These are phyloP conservation scores for Harpalus rufipes DNA, from an alignment of 2,888 invertebrate species.

Conservation along the genomic window DNA sequence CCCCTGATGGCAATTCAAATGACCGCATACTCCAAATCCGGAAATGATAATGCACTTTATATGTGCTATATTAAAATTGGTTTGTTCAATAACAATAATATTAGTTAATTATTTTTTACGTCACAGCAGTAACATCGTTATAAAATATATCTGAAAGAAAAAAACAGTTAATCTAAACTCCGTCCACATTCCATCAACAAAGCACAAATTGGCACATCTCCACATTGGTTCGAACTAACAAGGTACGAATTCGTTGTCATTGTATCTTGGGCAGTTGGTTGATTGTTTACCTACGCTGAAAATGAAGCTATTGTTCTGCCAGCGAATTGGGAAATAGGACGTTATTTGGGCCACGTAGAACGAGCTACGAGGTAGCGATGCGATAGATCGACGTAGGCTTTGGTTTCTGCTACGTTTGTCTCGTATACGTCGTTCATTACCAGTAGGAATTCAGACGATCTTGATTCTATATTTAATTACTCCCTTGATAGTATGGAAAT, in stretches of 20 bases:
- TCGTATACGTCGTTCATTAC: slow-evolving; percentile 9
- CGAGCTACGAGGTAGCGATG: no score
- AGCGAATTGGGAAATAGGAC: not conserved
- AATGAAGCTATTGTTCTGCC: not conserved
- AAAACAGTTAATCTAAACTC: not conserved
- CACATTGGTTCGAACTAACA: not conserved
- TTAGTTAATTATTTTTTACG: no score
- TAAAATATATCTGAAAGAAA: no score
- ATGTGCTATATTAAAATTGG: no score
- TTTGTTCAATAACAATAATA: no score
- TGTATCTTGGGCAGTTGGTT: not conserved
- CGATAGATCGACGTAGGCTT: not conserved
- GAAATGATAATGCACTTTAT: no score
- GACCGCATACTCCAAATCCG: no score
- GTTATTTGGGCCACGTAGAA: not conserved
- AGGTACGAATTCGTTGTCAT: not conserved
- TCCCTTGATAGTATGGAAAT: slow-evolving; percentile 26
- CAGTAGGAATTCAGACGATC: not conserved
- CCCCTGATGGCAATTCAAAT: no score
- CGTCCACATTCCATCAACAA: not conserved
- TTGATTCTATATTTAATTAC: slow-evolving; percentile 24
- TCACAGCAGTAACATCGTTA: no score
- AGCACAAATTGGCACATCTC: not conserved
- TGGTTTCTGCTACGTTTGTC: not conserved
- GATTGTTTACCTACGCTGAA: slow-evolving; percentile 1